These are phyloP conservation scores for Therioaphis trifolii DNA, from an alignment of 2,888 invertebrate species.

Conservation along the genomic window DNA sequence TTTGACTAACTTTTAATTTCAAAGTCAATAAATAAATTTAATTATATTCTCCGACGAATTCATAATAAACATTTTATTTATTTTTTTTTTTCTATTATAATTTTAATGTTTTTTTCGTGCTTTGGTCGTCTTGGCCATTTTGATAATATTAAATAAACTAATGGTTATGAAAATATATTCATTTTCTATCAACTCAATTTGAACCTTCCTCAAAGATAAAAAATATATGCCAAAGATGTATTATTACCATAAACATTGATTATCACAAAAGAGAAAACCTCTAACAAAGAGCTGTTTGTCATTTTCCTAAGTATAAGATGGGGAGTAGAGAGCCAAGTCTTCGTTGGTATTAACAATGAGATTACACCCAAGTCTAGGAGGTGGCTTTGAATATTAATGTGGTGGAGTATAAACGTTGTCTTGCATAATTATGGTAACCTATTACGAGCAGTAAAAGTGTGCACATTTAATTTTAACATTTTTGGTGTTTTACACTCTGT, in stretches of 20 bases:
- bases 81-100: too few relatives aligned
- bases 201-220: not conserved
- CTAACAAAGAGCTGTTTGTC: conserved; percentile 13
- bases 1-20: too few relatives aligned
- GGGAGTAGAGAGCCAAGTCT: not conserved
- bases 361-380: conserved; percentile 1
- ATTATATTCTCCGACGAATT: too few relatives aligned
- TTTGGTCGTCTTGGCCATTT: too few relatives aligned
- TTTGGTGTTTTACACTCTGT: conserved; percentile 23
- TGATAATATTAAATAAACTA: too few relatives aligned
- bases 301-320: conserved; percentile 4
- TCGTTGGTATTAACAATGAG: conserved; percentile 15
- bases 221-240: not conserved
- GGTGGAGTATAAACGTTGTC: conserved; percentile 43
- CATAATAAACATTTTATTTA: too few relatives aligned
- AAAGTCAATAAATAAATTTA: too few relatives aligned
- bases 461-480: conserved; percentile 31
- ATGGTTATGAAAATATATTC: too few relatives aligned
- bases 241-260: not conserved
- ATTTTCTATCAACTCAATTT: not conserved
- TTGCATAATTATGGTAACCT: conserved; percentile 55
- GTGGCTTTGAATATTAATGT: conserved; percentile 50
- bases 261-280: not conserved
- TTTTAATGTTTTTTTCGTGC: too few relatives aligned
- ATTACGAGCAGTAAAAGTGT: conserved; percentile 18